Conservation (phyloP, 1,140 invertebrate species). For the Mycetomoellerius zeteki region DNA sequence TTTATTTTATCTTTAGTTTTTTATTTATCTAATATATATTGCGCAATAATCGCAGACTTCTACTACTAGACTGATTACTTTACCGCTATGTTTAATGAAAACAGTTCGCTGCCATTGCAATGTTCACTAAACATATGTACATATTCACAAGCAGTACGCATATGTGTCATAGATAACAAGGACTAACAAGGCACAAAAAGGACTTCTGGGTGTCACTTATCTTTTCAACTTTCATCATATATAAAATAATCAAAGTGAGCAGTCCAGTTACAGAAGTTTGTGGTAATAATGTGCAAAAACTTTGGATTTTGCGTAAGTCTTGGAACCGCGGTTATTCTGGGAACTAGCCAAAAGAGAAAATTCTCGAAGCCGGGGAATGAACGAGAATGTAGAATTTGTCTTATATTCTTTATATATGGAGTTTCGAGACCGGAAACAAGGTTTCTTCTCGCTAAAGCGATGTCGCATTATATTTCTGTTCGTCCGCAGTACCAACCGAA, state of each 20-base stretch:
- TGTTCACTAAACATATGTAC: no score
- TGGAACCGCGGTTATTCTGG: constrained; percentile 1
- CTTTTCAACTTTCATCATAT: no score
- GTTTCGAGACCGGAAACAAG: constrained; percentile 27
- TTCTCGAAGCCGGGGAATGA: not conserved
- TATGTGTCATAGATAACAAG: no score
- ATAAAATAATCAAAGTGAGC: no score
- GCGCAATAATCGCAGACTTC: no score
- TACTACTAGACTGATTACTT: no score
- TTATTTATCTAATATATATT: not conserved
- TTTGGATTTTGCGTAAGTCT: not conserved
- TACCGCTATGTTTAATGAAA: no score
- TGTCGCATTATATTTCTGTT: not conserved
- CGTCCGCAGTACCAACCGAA: not conserved
- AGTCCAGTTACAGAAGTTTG: no score
- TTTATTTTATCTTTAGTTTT: not conserved
- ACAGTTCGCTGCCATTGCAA: no score
- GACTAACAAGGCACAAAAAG: no score
- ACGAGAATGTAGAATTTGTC: constrained; percentile 17
- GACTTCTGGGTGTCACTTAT: no score
- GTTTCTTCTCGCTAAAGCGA: not conserved
- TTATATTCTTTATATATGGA: constrained; percentile 49
- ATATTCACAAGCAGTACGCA: no score
- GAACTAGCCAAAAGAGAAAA: constrained; percentile 47
- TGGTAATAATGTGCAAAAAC: constrained; percentile 11